Base-by-base conservation (phyloP, 2,113 vertebrate species). In the Gnathonemus longibarbis region DNA sequence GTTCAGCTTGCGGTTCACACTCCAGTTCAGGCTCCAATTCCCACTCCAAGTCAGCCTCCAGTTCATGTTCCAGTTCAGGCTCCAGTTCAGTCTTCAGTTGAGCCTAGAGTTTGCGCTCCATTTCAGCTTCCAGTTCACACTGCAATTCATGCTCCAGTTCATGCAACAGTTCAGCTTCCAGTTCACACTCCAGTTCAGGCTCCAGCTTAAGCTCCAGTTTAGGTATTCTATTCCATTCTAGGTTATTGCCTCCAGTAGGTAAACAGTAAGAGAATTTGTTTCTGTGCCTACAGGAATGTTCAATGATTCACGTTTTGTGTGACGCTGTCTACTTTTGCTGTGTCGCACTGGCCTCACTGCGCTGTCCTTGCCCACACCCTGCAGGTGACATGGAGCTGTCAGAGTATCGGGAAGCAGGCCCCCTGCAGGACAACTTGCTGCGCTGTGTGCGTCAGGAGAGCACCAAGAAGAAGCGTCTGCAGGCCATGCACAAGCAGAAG, bases 361-460 rank as follows among this genome's bases (percentile, higher is more conserved):
- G 52, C 2, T 66, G 27, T 74, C 48, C 85, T 74, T 87, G 13
- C 92, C 17, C 45, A 39, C 48, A 96, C 95, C 91, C 91, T 93
- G 94, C 94, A 98, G 98, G 98, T 97, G 98, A 99, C 94, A 98
- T 99, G 94, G 98, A 99, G 94, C 95, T 99, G 95, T 97, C 98
- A 88, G 98, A 99, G 95, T 99, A 98, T 93, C 97, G 97, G 92
- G 98, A 99, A 91, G 95, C 96, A 80, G 97, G 97, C 45, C 95
- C 95, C n/a, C 96, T 99, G 85, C 98, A 98, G 95, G 98, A 99
- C 97, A 98, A 96, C 92, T 96, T 99, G 90, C 96, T 99, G 31
- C 97, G 97, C 94, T 97, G 98, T 90, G 97, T 97, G 93, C 95
- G 98, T 95, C 98, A 99, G 94, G 97, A 98, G 92, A 97, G 97